Evolutionary conservation across 2,888 invertebrate species (phyloP).

Genomic region (Alentia gelatinosa): DNA sequence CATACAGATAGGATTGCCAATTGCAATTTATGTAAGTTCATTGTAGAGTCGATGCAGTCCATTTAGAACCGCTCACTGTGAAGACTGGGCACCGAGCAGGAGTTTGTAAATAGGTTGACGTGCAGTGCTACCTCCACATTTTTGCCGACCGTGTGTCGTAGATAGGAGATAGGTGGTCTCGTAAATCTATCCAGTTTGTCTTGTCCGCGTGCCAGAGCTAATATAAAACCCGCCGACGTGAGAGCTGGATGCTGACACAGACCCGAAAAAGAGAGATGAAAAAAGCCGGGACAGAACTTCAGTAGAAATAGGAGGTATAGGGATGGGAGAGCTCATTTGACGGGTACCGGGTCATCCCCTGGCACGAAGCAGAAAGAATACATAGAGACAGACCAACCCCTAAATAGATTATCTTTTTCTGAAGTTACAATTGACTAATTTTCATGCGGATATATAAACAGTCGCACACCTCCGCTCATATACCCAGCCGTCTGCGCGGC

Average conservation of each 20-base stretch:
- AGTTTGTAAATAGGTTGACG: background rate
- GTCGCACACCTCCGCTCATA: too few species aligned
- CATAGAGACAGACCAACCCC: too few species aligned
- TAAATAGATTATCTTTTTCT: too few species aligned
- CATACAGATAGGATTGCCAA: too few species aligned
- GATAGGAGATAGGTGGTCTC: slow-evolving; percentile 26
- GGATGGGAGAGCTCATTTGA: background rate
- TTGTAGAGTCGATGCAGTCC: too few species aligned
- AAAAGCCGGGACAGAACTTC: background rate
- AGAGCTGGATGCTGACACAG: background rate
- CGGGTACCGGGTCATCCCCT: background rate
- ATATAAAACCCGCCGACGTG: background rate
- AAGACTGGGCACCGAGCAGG: too few species aligned
- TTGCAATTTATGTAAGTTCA: too few species aligned
- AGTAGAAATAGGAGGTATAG: background rate
- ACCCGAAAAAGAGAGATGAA: background rate
- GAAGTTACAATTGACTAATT: too few species aligned
- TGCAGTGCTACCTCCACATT: too few species aligned
- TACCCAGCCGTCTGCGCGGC: too few species aligned
- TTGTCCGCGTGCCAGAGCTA: background rate
- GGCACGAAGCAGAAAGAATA: slow-evolving; percentile 1
- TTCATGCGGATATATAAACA: too few species aligned
- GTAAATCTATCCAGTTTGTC: background rate
- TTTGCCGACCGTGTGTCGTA: background rate
- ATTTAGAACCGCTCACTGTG: too few species aligned